Evolutionary conservation across 2,797 vertebrate genomes (phyloP), one percentile per base, ranked within the genome.

Genomic region (Mallotus villosus): DNA sequence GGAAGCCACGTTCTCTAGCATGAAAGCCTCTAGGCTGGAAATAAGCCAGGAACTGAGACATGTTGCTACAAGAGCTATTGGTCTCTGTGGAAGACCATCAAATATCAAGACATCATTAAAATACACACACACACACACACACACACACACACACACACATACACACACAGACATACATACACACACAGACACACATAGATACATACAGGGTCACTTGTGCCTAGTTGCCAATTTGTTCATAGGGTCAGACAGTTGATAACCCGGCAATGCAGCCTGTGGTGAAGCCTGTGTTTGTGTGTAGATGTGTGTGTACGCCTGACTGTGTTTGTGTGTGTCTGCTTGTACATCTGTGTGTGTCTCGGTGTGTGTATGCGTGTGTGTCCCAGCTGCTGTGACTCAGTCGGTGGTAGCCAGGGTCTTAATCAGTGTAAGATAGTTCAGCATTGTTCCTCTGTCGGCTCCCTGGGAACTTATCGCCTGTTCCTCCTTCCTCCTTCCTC

Each of bases 401-500:
- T 85, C 80, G 83, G 81, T 64, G 51, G 73, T 0, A 14, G 46
- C 27, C 32, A 8, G 65, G 0, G 2, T 16, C 22, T 61, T 78
- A 81, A 87, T 84, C 80, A 72, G 63, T n/a, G 60, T 17, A 59
- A 71, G 76, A 85, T 76, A 72, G 34, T 51, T 46, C 41, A 1
- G 69, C 63, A 77, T 79, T 63, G 22, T 57, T 57, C 32, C 65
- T 80, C 64, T 68, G 64, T 68, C 16, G 51, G 72, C 22, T 75
- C 80, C 85, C 84, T 87, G 84, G 79, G 75, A 89, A 82, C 78
- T 81, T 82, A 84, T 88, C 84, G 66, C 2, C 27, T 67, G 66
- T 21, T 25, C 21, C 21, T 57, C 60, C 55, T 69, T 53, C 19
- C 63, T 53, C 12, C 16, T 1, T 64, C 75, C 75, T 81, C 76